Conservation (phyloP, 2,888 invertebrate genomes). For the Noctua comes region DNA sequence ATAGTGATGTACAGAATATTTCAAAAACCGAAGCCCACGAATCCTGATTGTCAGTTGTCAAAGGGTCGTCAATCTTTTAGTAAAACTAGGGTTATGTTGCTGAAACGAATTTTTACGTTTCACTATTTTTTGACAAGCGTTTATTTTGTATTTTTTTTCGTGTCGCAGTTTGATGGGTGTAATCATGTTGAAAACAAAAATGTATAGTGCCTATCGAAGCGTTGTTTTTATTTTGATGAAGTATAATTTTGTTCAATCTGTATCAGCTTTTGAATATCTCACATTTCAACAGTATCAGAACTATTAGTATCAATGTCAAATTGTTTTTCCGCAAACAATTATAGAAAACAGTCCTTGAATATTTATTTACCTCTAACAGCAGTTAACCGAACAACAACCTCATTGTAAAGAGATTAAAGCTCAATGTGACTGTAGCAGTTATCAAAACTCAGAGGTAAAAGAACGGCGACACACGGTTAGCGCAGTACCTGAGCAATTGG, state of each 20-base stretch:
- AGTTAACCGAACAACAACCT: background rate
- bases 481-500: no score
- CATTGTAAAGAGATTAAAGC: background rate
- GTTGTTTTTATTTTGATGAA: background rate
- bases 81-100: conserved; percentile 30
- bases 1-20: conserved; percentile 67
- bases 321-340: background rate
- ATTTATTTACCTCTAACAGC: background rate
- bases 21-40: conserved; percentile 54
- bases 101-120: conserved; percentile 16
- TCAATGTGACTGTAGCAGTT: background rate
- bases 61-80: conserved; percentile 39
- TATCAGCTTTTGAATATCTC: background rate
- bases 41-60: conserved; percentile 54
- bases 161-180: background rate
- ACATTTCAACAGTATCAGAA: background rate
- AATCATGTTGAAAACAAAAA: background rate
- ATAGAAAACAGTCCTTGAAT: background rate
- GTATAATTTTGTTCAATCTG: background rate
- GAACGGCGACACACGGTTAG: background rate
- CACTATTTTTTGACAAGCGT: conserved; percentile 10
- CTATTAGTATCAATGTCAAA: background rate
- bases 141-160: conserved; percentile 8
- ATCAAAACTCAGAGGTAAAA: background rate
- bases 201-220: background rate